Conservation (phyloP, 2,797 vertebrate species). For the Alouatta caraya region DNA sequence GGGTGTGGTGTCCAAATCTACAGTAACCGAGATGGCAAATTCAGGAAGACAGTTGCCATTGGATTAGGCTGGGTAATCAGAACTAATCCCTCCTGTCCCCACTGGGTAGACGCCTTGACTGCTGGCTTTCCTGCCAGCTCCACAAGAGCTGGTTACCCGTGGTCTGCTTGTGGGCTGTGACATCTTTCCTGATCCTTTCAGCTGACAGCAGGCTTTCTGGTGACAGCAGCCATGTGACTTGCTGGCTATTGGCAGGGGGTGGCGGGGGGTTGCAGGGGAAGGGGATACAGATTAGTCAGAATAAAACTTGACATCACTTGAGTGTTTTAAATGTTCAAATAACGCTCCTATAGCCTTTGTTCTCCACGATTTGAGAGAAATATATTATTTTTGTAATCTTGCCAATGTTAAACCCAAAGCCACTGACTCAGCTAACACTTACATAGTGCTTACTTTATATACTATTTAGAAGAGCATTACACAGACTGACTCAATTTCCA, state of each 20-base stretch:
- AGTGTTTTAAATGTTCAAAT: not conserved
- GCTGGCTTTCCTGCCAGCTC: not conserved
- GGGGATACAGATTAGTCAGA: not conserved
- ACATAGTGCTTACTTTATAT: not conserved
- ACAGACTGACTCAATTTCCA: not conserved
- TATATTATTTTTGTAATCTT: not conserved
- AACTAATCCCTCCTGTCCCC: conserved; percentile 16
- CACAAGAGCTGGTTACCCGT: fast-evolving
- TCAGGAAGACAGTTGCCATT: not conserved
- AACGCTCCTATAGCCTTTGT: not conserved
- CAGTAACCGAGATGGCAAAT: not conserved
- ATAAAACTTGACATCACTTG: not conserved
- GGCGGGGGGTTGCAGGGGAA: too few species aligned
- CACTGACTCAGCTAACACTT: not conserved
- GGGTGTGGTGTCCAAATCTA: not conserved
- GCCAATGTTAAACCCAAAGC: not conserved
- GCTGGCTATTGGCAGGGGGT: not conserved
- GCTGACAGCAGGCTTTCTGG: not conserved
- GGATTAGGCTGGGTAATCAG: conserved; percentile 34
- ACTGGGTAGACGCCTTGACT: not conserved
- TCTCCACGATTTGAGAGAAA: not conserved
- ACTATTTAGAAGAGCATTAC: not conserved
- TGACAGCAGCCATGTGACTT: not conserved
- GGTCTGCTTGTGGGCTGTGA: not conserved
- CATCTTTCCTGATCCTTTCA: not conserved